Percentiles rank a stretch among this genome's conserved stretches.
Evolutionary conservation across 1,140 invertebrate genomes (phyloP).

Genomic region (Thalassaphorura encarpata): DNA sequence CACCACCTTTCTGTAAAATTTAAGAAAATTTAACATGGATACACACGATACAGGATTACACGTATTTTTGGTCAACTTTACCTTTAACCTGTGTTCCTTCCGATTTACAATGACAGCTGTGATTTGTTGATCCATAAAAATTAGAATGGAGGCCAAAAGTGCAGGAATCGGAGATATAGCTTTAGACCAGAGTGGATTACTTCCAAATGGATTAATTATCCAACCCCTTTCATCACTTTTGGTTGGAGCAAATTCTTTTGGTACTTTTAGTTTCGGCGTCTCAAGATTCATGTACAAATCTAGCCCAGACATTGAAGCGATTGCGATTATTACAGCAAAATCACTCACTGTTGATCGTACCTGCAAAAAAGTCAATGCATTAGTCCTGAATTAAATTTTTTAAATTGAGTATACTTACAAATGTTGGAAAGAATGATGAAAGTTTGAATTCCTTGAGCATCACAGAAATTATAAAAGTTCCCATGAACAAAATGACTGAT

Average conservation of each 20-base stretch:
- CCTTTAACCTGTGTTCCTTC: slow-evolving; percentile 41
- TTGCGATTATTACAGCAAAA: slow-evolving; percentile 43
- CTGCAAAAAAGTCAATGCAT: slow-evolving; percentile 24
- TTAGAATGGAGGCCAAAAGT: slow-evolving; percentile 37
- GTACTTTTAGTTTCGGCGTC: slow-evolving; percentile 42
- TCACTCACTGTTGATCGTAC: slow-evolving; percentile 39
- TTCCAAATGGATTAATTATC: slow-evolving; percentile 35
- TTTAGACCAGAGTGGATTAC: slow-evolving; percentile 35
- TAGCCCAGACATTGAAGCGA: slow-evolving; percentile 37
- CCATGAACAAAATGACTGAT: slow-evolving; percentile 37
- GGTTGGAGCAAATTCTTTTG: slow-evolving; percentile 30
- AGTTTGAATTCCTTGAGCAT: slow-evolving; percentile 34
- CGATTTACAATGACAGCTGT: slow-evolving; percentile 42
- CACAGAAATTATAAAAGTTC: slow-evolving; percentile 37
- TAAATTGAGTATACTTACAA: slow-evolving; percentile 27
- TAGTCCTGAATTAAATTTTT: neutral
- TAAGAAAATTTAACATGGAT: slow-evolving; percentile 2
- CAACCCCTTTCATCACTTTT: slow-evolving; percentile 33
- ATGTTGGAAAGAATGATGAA: slow-evolving; percentile 35
- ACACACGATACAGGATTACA: neutral
- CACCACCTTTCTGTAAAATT: slow-evolving; percentile 37
- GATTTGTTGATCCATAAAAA: slow-evolving; percentile 42
- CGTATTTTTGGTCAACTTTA: slow-evolving; percentile 11
- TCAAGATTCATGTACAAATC: slow-evolving; percentile 36
- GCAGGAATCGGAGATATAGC: slow-evolving; percentile 34